These are phyloP conservation scores for human DNA, from an alignment of 2,113 vertebrate species.

Conservation along the genomic window DNA sequence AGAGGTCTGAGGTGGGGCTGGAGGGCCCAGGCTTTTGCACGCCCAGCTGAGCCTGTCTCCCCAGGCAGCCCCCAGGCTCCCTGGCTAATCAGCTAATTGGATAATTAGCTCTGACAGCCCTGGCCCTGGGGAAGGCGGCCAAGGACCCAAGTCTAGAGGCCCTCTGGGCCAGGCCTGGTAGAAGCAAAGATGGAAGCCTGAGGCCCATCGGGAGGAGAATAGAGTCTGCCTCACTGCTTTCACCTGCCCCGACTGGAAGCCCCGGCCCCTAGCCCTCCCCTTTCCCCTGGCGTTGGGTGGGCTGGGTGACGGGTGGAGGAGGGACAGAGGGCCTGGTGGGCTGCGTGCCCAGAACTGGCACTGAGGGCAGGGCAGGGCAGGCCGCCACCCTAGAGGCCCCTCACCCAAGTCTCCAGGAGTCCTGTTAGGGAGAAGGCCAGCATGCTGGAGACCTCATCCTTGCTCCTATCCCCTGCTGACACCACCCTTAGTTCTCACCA, in stretches of 20 bases:
- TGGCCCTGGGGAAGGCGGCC: conserved; percentile 63
- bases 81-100: conserved; percentile 75
- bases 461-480: not conserved
- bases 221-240: not conserved
- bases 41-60: conserved; percentile 59
- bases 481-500: not conserved
- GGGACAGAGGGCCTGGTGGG: not conserved
- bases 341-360: conserved; percentile 9
- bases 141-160: conserved; percentile 54
- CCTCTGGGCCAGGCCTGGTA: conserved; percentile 36
- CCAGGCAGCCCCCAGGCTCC: conserved; percentile 63
- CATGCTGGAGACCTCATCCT: not conserved
- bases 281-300: conserved; percentile 41
- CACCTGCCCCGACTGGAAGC: not conserved
- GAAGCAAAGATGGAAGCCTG: conserved; percentile 30
- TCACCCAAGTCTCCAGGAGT: not conserved
- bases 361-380: not conserved
- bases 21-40: not conserved
- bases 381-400: not conserved
- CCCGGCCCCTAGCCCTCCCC: not conserved
- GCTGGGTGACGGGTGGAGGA: not conserved
- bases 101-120: conserved; percentile 73
- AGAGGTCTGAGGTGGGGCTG: not conserved
- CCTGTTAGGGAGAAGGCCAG: conserved; percentile 12
- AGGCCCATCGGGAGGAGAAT: not conserved